Base-by-base conservation (phyloP, 2,888 invertebrate species). In the Gandaritis pyraliata region DNA sequence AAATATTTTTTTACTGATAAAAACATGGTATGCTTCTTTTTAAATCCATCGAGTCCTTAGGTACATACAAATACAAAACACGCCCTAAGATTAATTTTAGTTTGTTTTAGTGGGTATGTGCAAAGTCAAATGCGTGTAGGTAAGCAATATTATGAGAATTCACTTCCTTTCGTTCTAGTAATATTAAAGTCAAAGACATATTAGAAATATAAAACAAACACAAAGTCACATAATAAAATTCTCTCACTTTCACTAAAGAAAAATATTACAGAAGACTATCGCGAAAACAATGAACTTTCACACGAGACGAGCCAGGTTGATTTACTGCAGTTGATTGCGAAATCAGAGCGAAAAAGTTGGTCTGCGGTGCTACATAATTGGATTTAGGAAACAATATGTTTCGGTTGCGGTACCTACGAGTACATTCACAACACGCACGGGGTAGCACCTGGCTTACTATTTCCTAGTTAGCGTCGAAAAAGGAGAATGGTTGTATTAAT, bases 231-330 rank as follows among this genome's bases (percentile, higher is more conserved):
- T 56, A 41, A 63, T 57, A 56, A 64, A 58, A 61, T 48, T 62
- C 57, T 36, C 30, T 51, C 58, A 64, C 38, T 41, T 38, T 36
- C 59, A 58, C 50, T 56, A 63, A 64, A 75, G 47, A 72, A 67
- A 69, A 69, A 61, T 30, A 18, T 33, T 23, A 29, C 38, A 50
- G 55, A 8, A 50, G 54, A 61, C 72, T 61, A 66, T 76, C 77
- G 78, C 82, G 81, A 83, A 88, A 89, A 89, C 90, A 90, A 92
- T 91, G 90, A 88, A 91, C 88, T 89, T 87, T 89, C 88, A 82
- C 89, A 82, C 78, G 74, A 72, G 79, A 78, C 73, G 73, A 73
- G 78, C 70, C 81, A 78, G 78, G 82, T 86, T 88, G 88, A 88
- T 90, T 84, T 85, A 86, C 80, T 76, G 80, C 76, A 80, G 83